Conservation (phyloP, 2,113 vertebrate species). For the Pelecanus crispus region DNA sequence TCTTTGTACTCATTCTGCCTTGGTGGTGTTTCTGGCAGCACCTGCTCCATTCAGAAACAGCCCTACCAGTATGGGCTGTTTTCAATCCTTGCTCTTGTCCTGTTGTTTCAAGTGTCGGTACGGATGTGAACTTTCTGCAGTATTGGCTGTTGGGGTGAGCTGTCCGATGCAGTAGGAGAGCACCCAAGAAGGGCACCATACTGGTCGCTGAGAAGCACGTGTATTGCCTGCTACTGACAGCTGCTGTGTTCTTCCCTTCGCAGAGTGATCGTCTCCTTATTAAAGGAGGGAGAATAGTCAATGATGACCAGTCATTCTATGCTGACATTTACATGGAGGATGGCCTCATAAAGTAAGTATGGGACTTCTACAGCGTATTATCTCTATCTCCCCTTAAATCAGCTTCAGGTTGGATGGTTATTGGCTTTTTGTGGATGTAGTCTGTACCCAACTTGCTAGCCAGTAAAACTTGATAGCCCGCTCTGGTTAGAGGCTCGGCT, state of each 20-base stretch:
- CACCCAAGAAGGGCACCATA: too few species aligned
- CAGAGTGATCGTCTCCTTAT: slow-evolving; percentile 96
- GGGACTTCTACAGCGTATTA: neutral
- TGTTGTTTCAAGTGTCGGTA: neutral
- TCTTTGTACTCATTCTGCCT: neutral
- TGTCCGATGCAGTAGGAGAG: too few species aligned
- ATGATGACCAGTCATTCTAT: slow-evolving; percentile 96
- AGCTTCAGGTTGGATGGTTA: neutral
- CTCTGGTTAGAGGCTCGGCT: neutral
- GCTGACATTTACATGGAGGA: slow-evolving; percentile 98
- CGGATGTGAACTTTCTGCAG: neutral
- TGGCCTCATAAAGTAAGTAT: slow-evolving; percentile 94
- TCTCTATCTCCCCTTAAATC: neutral
- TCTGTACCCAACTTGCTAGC: neutral
- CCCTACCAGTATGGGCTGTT: neutral
- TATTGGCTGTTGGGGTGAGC: neutral
- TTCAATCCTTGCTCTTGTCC: neutral
- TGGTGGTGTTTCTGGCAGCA: neutral
- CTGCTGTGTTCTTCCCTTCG: slow-evolving; percentile 19
- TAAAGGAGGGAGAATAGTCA: slow-evolving; percentile 96
- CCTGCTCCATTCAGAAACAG: neutral
- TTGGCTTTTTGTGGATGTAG: neutral
- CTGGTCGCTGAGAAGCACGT: neutral
- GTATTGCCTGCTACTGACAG: neutral
- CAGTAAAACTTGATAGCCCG: neutral